phyloP scores from a whole-genome alignment of 2,797 vertebrate species.

The Sphenopsis melanotis region DNA sequence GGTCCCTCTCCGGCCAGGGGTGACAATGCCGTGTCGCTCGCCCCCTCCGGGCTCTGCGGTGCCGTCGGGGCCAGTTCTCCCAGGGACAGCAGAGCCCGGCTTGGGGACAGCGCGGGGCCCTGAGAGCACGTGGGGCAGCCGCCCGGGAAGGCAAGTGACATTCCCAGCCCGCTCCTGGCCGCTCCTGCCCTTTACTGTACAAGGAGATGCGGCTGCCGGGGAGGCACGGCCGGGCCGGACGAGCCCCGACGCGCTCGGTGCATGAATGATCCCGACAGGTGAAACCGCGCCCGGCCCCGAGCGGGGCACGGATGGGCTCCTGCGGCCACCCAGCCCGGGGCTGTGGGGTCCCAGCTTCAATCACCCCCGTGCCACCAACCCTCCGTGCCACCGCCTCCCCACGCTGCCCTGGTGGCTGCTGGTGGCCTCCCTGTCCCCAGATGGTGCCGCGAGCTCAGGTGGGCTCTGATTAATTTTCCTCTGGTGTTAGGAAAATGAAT shows the following conservation, averaged over 20 bases:
- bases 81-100: fast-evolving
- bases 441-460: fast-evolving
- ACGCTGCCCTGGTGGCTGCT: neutral
- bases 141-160: neutral
- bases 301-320: neutral
- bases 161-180: neutral
- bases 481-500: neutral
- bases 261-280: conserved; percentile 56
- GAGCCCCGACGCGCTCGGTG: neutral
- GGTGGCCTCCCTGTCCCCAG: fast-evolving
- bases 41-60: neutral
- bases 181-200: conserved; percentile 63
- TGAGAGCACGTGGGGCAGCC: neutral
- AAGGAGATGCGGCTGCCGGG: conserved; percentile 3
- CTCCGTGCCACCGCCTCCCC: neutral
- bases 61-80: neutral
- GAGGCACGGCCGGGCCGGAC: neutral
- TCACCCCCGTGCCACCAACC: neutral
- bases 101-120: neutral
- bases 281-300: neutral
- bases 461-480: no score
- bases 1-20: neutral
- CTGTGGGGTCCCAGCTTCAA: neutral
- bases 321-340: neutral
- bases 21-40: fast-evolving